Conservation (phyloP, 2,113 vertebrate genomes). For the Sinocyclocheilus grahami region DNA sequence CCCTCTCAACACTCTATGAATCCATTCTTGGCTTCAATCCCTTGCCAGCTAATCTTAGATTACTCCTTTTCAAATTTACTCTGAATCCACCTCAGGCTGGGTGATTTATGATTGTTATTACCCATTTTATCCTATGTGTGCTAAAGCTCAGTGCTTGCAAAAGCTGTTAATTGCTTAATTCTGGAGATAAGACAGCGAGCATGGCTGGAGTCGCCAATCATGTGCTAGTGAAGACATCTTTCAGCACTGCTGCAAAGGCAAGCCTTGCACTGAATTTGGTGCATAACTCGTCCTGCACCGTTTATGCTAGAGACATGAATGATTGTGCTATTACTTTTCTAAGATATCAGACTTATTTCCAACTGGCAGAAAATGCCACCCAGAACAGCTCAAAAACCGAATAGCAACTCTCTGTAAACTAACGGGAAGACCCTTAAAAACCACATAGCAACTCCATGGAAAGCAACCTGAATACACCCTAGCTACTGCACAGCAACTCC, state of each 20-base stretch:
- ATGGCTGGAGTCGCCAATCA: slow-evolving; percentile 63
- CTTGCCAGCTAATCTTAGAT: slow-evolving; percentile 67
- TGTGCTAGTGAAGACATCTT: slow-evolving; percentile 32
- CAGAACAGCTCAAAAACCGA: neutral
- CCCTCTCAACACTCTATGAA: slow-evolving; percentile 6
- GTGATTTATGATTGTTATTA: slow-evolving; percentile 69
- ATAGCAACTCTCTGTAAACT: neutral
- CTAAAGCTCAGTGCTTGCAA: slow-evolving; percentile 59
- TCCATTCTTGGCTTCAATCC: slow-evolving; percentile 25
- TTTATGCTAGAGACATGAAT: neutral
- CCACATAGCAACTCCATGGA: neutral
- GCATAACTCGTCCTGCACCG: slow-evolving; percentile 36
- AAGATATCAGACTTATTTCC: neutral
- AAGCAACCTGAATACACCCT: neutral
- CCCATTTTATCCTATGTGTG: slow-evolving; percentile 61
- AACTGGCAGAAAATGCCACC: neutral
- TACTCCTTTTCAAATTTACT: slow-evolving; percentile 54
- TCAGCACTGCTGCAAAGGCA: neutral
- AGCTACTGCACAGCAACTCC: neutral
- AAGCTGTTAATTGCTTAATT: slow-evolving; percentile 77
- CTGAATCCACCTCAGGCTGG: slow-evolving; percentile 60
- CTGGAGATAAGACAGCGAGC: slow-evolving; percentile 70
- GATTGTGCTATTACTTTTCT: neutral
- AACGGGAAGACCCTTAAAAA: neutral
- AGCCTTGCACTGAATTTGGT: neutral